A percentile compares a stretch with the other conserved stretches of the same genome.
Conservation (phyloP, 2,888 invertebrate genomes). For the Tanytarsus gracilentus region DNA sequence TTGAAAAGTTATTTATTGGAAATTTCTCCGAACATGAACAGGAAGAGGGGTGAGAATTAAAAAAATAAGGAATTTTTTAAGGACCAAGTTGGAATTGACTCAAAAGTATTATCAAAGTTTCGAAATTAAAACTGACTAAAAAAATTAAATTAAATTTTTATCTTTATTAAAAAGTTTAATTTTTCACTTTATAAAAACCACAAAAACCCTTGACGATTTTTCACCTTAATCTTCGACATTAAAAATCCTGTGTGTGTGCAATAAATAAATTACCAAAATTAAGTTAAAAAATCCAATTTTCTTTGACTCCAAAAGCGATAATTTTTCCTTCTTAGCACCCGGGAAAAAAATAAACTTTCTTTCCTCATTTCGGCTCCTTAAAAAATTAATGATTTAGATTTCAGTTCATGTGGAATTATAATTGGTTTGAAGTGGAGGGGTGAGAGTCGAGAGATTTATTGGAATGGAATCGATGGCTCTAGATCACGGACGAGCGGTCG, state of each 20-base stretch:
- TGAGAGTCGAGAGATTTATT: conserved; percentile 7
- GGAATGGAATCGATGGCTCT: conserved; percentile 2
- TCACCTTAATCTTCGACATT: no score
- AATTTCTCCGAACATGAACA: not conserved
- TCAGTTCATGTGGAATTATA: conserved; percentile 26
- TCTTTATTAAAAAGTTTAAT: no score
- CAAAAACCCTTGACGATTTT: not conserved
- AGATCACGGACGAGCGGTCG: not conserved
- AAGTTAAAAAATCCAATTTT: conserved; percentile 11
- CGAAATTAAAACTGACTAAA: no score
- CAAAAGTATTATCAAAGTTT: no score
- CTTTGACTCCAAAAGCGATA: conserved; percentile 3
- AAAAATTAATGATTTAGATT: conserved; percentile 23
- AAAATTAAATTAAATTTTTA: no score
- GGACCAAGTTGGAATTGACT: no score
- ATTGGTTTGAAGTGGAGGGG: conserved; percentile 6
- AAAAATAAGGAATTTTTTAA: no score
- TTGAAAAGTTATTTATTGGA: conserved; percentile 24
- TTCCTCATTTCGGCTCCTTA: not conserved
- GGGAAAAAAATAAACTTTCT: not conserved
- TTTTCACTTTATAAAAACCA: no score
- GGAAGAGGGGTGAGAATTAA: no score
- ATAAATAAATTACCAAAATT: conserved; percentile 28
- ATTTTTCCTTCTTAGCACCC: not conserved
- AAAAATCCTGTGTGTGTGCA: not conserved